phyloP scores from a whole-genome alignment of 2,113 vertebrate species.

The Phoenicopterus ruber region DNA sequence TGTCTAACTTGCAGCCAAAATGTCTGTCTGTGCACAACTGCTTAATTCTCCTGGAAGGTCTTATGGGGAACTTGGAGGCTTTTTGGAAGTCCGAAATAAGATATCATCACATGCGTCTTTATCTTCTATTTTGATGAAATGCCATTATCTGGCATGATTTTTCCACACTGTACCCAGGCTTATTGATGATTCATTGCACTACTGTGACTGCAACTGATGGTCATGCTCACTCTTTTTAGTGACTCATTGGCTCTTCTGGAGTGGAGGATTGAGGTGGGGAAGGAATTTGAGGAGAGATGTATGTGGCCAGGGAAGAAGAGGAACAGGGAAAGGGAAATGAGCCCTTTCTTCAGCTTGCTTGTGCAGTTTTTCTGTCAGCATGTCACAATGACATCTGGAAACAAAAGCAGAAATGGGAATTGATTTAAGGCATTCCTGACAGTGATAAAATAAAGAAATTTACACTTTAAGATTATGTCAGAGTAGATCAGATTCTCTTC shows the following conservation, averaged over 20 bases:
- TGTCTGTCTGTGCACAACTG: not conserved
- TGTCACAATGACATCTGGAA: not conserved
- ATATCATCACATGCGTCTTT: not conserved
- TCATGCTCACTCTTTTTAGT: fast-evolving
- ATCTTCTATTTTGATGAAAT: not conserved
- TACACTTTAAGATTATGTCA: not conserved
- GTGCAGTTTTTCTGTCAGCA: not conserved
- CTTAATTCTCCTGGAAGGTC: not conserved
- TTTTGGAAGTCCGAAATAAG: not conserved
- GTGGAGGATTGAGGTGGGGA: not conserved
- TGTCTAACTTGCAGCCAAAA: not conserved
- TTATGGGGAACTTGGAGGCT: not conserved
- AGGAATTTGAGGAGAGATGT: not conserved
- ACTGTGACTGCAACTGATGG: not conserved
- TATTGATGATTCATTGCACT: not conserved
- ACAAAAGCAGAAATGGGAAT: not conserved
- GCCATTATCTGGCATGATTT: not conserved
- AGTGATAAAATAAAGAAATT: not conserved
- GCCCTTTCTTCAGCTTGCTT: not conserved
- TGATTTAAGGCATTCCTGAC: not conserved
- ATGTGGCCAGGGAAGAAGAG: not conserved
- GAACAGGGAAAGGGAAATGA: not conserved
- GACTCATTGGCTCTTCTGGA: not conserved
- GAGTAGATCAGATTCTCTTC: not conserved
- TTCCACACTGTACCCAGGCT: not conserved